These are phyloP conservation scores for Venustaconcha ellipsiformis DNA, from an alignment of 1,140 invertebrate species.

Conservation along the genomic window DNA sequence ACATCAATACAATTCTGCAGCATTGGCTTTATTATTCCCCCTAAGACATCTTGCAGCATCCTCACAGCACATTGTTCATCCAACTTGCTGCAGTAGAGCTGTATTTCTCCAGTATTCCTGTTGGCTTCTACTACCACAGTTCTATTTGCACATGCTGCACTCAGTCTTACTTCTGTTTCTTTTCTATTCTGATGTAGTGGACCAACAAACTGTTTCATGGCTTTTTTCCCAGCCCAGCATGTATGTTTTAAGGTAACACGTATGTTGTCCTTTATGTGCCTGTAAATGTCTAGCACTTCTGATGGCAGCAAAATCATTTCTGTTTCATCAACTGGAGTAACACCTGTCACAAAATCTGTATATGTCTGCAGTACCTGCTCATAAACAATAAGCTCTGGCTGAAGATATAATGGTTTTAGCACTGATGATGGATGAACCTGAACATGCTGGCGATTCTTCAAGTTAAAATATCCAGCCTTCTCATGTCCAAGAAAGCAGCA, in stretches of 20 bases:
- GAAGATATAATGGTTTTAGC: conserved; percentile 32
- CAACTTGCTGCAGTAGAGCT: conserved; percentile 26
- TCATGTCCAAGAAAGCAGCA: conserved; percentile 52
- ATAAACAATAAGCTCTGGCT: conserved; percentile 55
- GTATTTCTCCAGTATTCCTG: conserved; percentile 39
- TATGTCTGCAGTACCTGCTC: conserved; percentile 50
- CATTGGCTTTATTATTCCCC: conserved; percentile 16
- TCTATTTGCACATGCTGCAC: conserved; percentile 7
- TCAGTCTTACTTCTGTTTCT: conserved; percentile 33
- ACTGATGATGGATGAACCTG: conserved; percentile 58
- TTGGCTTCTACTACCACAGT: conserved; percentile 47
- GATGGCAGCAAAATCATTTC: too few species aligned
- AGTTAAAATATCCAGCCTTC: conserved; percentile 49
- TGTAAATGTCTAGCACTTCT: conserved; percentile 36
- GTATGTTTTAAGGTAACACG: conserved; percentile 30
- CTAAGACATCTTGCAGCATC: conserved; percentile 13
- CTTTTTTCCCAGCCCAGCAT: conserved; percentile 37
- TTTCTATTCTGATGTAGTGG: conserved; percentile 38
- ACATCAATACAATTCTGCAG: conserved; percentile 31
- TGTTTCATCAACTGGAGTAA: conserved; percentile 44
- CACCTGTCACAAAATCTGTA: conserved; percentile 50
- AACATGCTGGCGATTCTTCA: conserved; percentile 37
- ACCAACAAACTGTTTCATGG: conserved; percentile 48
- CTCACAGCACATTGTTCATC: not conserved
- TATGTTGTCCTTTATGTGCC: conserved; percentile 22